Percentiles rank a stretch among this genome's conserved stretches.
Evolutionary conservation across 2,113 vertebrate species (phyloP).

Genomic region (Thermophis baileyi): DNA sequence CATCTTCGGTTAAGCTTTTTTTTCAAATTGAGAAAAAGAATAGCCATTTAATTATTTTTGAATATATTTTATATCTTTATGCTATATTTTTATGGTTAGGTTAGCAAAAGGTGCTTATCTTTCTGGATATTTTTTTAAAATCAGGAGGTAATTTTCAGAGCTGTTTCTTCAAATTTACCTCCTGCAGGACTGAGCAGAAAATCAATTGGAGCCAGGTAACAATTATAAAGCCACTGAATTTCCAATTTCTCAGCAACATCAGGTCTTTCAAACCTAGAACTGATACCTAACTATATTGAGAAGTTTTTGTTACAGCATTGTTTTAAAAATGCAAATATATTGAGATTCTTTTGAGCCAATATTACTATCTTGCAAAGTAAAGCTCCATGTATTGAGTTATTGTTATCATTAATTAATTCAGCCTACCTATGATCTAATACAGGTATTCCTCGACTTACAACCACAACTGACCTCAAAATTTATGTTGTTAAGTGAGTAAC

Average conservation of each 20-base stretch:
- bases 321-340: neutral
- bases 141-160: neutral
- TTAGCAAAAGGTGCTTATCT: neutral
- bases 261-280: neutral
- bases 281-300: neutral
- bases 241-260: neutral
- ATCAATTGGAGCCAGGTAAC: neutral
- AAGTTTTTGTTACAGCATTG: neutral
- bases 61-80: neutral
- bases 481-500: neutral
- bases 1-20: no score
- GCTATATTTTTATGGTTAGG: neutral
- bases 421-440: no score
- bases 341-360: neutral
- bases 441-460: no score
- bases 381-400: no score
- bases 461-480: no score
- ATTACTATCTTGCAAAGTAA: no score
- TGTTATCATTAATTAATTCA: no score
- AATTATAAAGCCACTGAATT: neutral
- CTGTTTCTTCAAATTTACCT: neutral
- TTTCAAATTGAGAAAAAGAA: neutral
- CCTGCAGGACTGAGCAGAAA: neutral
- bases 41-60: neutral
- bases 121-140: neutral